Conservation (phyloP, 2,113 vertebrate genomes). For the Apus apus region DNA sequence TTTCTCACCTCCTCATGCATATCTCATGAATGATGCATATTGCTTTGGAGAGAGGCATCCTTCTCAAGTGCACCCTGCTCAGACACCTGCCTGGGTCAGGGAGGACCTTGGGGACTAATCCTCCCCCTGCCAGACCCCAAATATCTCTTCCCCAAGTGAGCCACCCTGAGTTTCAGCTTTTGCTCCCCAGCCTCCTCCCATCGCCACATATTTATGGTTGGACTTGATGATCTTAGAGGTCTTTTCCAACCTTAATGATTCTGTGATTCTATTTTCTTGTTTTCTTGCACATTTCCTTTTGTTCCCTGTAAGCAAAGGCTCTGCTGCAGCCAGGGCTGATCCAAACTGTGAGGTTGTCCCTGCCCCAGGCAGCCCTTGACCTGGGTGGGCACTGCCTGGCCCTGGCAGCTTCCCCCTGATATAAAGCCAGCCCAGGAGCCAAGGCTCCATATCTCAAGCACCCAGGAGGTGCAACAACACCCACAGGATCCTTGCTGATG, state of each 20-base stretch:
- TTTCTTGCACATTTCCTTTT: not conserved
- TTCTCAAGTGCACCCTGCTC: not conserved
- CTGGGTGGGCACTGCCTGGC: not conserved
- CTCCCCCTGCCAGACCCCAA: fast-evolving
- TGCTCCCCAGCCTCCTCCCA: not conserved
- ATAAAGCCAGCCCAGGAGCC: not conserved
- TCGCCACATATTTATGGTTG: not conserved
- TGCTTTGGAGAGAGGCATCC: too few relatives aligned
- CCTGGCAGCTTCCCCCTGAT: not conserved
- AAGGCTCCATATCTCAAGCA: too few relatives aligned
- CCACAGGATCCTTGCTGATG: not conserved
- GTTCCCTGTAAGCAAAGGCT: not conserved
- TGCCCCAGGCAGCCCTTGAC: not conserved
- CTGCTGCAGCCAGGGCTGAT: not conserved
- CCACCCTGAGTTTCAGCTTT: fast-evolving
- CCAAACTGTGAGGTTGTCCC: not conserved
- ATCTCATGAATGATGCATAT: not conserved
- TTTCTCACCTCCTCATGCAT: not conserved
- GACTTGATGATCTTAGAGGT: too few relatives aligned
- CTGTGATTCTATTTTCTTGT: too few relatives aligned
- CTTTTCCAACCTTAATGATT: too few relatives aligned
- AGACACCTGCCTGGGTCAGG: too few relatives aligned
- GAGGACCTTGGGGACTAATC: not conserved
- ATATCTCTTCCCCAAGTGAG: not conserved
- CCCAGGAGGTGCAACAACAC: not conserved